These are phyloP conservation scores for Calyptomena viridis DNA, from an alignment of 2,113 vertebrate species.

Conservation along the genomic window DNA sequence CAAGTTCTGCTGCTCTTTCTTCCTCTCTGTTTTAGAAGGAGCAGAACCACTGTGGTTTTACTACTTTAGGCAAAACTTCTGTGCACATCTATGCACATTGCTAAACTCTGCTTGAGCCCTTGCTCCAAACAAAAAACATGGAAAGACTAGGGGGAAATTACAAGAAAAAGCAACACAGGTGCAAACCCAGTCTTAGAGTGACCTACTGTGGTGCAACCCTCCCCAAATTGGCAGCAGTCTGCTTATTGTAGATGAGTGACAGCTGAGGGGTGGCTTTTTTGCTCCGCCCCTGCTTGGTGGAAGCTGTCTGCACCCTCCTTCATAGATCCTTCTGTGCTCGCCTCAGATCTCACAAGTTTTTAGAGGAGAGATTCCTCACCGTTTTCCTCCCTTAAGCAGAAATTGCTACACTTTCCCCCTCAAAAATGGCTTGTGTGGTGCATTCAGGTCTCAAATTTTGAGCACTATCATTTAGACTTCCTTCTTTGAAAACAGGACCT, in stretches of 20 bases:
- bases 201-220: neutral
- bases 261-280: neutral
- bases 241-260: neutral
- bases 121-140: neutral
- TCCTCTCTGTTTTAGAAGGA: neutral
- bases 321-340: neutral
- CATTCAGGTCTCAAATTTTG: neutral
- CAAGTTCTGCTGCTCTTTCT: neutral
- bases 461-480: neutral
- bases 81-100: accelerated
- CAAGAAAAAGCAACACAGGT: neutral
- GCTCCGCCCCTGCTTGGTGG: neutral
- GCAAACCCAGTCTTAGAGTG: neutral
- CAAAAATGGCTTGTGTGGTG: neutral
- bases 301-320: neutral
- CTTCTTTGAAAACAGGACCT: neutral
- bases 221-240: neutral
- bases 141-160: neutral
- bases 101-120: neutral
- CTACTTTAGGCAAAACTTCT: neutral
- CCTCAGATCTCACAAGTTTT: accelerated
- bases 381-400: neutral
- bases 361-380: neutral
- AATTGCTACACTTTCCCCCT: neutral
- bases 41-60: neutral